These are phyloP conservation scores for Drosophila trichaetosa DNA, from an alignment of 2,888 invertebrate genomes.

Conservation along the genomic window DNA sequence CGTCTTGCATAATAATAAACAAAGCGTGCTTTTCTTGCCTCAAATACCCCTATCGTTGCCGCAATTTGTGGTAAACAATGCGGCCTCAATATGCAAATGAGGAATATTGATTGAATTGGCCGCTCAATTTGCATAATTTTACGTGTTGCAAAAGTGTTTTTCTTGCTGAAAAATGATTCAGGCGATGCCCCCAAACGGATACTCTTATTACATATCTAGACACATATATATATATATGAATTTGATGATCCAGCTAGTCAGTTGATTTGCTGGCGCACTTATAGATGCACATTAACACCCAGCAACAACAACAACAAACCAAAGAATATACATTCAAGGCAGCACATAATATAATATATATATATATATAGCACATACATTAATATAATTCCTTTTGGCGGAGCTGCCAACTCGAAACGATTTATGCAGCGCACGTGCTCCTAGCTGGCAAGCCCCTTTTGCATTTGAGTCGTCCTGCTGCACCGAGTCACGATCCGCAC, in stretches of 20 bases:
- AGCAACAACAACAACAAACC: slow-evolving; percentile 17
- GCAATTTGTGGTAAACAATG: slow-evolving; percentile 70
- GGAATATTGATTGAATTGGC: slow-evolving; percentile 65
- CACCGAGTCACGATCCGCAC: slow-evolving; percentile 50
- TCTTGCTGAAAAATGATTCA: slow-evolving; percentile 36
- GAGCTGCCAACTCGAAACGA: slow-evolving; percentile 35
- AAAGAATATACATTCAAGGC: slow-evolving; percentile 62
- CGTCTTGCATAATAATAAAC: slow-evolving; percentile 71
- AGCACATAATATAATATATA: slow-evolving; percentile 58
- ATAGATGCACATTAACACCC: slow-evolving; percentile 57
- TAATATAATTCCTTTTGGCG: slow-evolving; percentile 62
- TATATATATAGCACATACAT: slow-evolving; percentile 56
- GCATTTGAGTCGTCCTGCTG: slow-evolving; percentile 31
- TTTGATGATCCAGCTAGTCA: slow-evolving; percentile 60
- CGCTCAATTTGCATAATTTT: slow-evolving; percentile 73
- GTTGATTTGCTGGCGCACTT: slow-evolving; percentile 56
- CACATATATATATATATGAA: slow-evolving; percentile 4
- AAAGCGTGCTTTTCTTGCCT: slow-evolving; percentile 6
- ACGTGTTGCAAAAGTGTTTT: slow-evolving; percentile 56
- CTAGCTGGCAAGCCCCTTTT: slow-evolving; percentile 14
- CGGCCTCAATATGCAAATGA: slow-evolving; percentile 70
- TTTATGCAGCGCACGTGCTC: slow-evolving; percentile 59
- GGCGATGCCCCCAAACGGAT: slow-evolving; percentile 3
- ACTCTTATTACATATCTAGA: slow-evolving; percentile 7
- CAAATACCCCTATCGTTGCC: slow-evolving; percentile 30